Evolutionary conservation across 92 coral and sea anemone genomes (phyloP).

Genomic region (Actinernus sp.): DNA sequence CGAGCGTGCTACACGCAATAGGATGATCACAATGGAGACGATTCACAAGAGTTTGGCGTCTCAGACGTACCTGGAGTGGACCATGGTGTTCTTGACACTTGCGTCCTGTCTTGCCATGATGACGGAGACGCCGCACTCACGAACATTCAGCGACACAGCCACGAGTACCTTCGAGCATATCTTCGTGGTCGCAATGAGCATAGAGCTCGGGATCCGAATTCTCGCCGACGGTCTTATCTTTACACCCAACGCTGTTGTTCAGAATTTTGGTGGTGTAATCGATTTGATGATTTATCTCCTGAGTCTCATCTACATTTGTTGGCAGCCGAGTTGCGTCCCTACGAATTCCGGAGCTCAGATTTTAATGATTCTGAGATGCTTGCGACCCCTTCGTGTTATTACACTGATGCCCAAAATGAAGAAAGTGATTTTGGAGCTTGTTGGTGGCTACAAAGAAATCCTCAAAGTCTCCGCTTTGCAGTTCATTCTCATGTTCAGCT

Average conservation of each 20-base stretch:
- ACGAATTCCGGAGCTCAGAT: conserved; percentile 83
- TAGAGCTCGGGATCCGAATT: conserved; percentile 89
- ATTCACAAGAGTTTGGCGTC: conserved; percentile 85
- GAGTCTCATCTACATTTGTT: conserved; percentile 83
- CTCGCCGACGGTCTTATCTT: conserved; percentile 93
- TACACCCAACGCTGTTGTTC: conserved; percentile 94
- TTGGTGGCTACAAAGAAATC: conserved; percentile 94
- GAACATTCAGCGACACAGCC: conserved; percentile 70
- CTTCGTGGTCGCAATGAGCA: conserved; percentile 92
- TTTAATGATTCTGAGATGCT: conserved; percentile 86
- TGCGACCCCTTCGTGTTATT: conserved; percentile 92
- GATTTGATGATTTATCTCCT: conserved; percentile 86
- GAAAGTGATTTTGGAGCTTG: conserved; percentile 90
- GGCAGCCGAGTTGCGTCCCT: conserved; percentile 79
- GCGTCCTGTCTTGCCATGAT: conserved; percentile 95
- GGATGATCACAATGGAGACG: conserved; percentile 76
- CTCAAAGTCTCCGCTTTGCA: conserved; percentile 95
- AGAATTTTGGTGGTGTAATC: conserved; percentile 86
- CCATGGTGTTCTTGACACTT: conserved; percentile 87
- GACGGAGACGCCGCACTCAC: conserved; percentile 75
- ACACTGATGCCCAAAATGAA: conserved; percentile 93
- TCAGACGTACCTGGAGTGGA: conserved; percentile 99
- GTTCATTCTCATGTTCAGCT: conserved; percentile 91
- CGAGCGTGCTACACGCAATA: conserved; percentile 84
- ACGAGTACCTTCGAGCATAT: conserved; percentile 88